Evolutionary conservation across 2,888 invertebrate species (phyloP), one percentile per base, ranked within the genome.

Genomic region (Hoplodrina blanda): DNA sequence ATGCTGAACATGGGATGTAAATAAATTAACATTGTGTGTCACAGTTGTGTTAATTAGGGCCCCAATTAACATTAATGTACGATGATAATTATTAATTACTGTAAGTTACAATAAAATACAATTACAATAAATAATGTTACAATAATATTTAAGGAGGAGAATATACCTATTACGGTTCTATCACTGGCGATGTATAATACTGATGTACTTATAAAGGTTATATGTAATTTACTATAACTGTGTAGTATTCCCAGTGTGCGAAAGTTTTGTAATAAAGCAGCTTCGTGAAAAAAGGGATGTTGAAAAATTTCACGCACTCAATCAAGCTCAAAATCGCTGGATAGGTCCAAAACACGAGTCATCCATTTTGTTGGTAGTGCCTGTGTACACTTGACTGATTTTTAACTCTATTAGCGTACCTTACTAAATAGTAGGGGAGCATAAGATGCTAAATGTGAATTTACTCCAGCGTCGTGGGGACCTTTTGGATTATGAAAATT

Each of bases 311-410:
- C 66, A 68, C 65, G 73, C 74, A 74, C 73, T 85, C 69, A 75
- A 85, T 84, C 77, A 84, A 79, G 83, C 68, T 68, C 52, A 59
- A 79, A 82, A 80, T 77, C 62, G 80, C 57, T 73, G 69, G 76
- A 69, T 77, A 73, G 78, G 69, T 67, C 67, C 66, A 71, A 80
- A 74, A 73, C 69, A 67, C 50, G 67, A 64, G 66, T 69, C 74
- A 78, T 82, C 61, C 63, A 73, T 80, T 83, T 77, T 74, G 65
- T 65, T 71, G 59, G 65, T 59, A 69, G 57, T 65, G 65, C 56
- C 30, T 54, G 56, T 46, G 52, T 15, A 55, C 70, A 69, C 71
- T 69, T 66, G 76, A 79, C 69, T 79, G 81, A 62, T 59, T 79
- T 59, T 70, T 50, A 41, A 76, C 60, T 70, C 56, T 25, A 70